phyloP scores from a whole-genome alignment of 2,888 invertebrate species.

The Drosophila ustulata region DNA sequence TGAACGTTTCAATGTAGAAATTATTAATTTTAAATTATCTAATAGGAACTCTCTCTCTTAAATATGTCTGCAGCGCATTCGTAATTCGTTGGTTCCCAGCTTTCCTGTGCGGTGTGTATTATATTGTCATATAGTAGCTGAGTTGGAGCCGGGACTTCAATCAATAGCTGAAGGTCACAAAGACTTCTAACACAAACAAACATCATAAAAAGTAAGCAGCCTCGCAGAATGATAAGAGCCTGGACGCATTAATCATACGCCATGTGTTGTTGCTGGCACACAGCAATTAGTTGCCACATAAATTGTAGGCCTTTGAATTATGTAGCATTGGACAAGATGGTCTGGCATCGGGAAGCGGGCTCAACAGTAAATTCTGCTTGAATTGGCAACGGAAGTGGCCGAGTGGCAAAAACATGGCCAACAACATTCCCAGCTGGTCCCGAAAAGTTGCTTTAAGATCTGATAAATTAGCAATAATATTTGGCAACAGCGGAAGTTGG shows the following conservation, averaged over 20 bases:
- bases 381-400: slow-evolving; percentile 70
- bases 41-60: too few species aligned
- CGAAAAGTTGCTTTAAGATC: slow-evolving; percentile 45
- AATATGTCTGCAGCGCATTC: slow-evolving; percentile 12
- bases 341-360: slow-evolving; percentile 10
- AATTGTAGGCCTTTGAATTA: slow-evolving; percentile 63
- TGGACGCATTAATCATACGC: slow-evolving; percentile 73
- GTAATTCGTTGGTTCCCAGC: slow-evolving; percentile 2
- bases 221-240: slow-evolving; percentile 57
- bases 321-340: slow-evolving; percentile 49
- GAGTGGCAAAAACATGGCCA: slow-evolving; percentile 35
- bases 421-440: slow-evolving; percentile 39
- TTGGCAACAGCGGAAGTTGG: slow-evolving; percentile 64
- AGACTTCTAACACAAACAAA: neutral
- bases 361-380: slow-evolving; percentile 60
- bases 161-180: slow-evolving; percentile 67
- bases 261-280: slow-evolving; percentile 61
- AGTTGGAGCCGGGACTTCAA: slow-evolving; percentile 50
- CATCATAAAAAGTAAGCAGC: slow-evolving; percentile 17
- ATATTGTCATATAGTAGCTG: slow-evolving; percentile 27
- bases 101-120: slow-evolving; percentile 15
- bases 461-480: slow-evolving; percentile 75
- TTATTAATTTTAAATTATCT: too few species aligned
- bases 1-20: too few species aligned
- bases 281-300: slow-evolving; percentile 70